Percentiles rank a stretch among this genome's conserved stretches.
phyloP scores from a whole-genome alignment of 2,113 vertebrate species.

The Ancistrus triradiatus region DNA sequence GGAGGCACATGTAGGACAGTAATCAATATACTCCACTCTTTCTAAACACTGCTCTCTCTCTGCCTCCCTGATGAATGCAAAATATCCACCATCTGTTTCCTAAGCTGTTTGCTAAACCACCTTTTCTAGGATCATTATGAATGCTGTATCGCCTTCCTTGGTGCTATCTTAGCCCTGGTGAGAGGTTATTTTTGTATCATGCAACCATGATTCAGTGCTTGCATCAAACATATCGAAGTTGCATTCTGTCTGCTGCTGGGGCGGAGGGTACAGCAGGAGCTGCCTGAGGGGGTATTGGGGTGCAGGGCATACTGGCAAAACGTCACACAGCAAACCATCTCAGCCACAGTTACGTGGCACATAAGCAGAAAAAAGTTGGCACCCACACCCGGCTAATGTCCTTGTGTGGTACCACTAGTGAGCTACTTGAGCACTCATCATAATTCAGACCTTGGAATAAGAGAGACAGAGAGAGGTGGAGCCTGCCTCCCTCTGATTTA shows the following conservation, averaged over 20 bases:
- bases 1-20: conserved; percentile 56
- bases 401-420: conserved; percentile 1
- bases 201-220: conserved; percentile 55
- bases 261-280: conserved; percentile 54
- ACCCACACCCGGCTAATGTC: background rate
- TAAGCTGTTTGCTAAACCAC: conserved; percentile 14
- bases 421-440: background rate
- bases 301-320: conserved; percentile 57
- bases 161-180: conserved; percentile 52
- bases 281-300: conserved; percentile 36
- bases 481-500: conserved; percentile 30
- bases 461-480: conserved; percentile 12
- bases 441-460: background rate
- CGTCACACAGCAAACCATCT: conserved; percentile 58
- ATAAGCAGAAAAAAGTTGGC: conserved; percentile 14
- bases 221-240: conserved; percentile 66
- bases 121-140: conserved; percentile 25
- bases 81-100: conserved; percentile 37
- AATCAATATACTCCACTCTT: conserved; percentile 62
- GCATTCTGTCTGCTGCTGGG: conserved; percentile 51
- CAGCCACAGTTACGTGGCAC: conserved; percentile 61
- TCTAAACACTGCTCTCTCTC: conserved; percentile 42
- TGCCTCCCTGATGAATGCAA: conserved; percentile 30
- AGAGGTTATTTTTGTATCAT: no score
- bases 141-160: conserved; percentile 9